Evolutionary conservation across 2,113 vertebrate genomes (phyloP).

Genomic region (Charadrius vociferus): DNA sequence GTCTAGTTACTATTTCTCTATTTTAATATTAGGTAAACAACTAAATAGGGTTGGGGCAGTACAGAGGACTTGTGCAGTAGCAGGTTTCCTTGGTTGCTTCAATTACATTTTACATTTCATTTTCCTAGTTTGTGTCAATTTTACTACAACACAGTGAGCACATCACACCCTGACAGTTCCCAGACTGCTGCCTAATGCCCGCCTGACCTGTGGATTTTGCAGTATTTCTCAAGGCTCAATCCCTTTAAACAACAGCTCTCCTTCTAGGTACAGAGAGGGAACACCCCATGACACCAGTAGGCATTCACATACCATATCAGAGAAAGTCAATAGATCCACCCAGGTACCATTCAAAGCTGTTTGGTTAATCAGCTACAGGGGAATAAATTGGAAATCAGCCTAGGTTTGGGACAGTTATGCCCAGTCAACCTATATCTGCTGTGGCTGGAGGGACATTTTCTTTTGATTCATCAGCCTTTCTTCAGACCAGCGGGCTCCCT

Average conservation of each 20-base stretch:
- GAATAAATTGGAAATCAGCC: background rate
- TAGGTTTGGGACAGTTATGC: background rate
- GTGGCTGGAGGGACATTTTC: background rate
- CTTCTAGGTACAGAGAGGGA: background rate
- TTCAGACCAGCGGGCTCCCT: background rate
- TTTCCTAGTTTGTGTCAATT: too few relatives aligned
- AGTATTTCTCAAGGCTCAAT: background rate
- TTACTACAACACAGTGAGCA: background rate
- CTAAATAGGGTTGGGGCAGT: too few relatives aligned
- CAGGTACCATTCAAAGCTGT: background rate
- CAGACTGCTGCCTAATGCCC: fast-evolving
- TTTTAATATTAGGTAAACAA: too few relatives aligned
- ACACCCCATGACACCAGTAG: background rate
- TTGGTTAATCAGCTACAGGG: background rate
- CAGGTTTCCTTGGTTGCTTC: too few relatives aligned
- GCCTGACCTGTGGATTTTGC: background rate
- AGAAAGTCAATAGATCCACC: background rate
- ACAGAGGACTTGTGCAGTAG: too few relatives aligned
- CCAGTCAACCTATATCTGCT: background rate
- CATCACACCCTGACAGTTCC: background rate
- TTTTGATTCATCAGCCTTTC: background rate
- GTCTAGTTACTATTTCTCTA: too few relatives aligned
- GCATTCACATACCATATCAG: fast-evolving
- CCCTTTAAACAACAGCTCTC: background rate
- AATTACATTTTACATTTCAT: too few relatives aligned